These are phyloP conservation scores for Symphodus melops DNA, from an alignment of 2,113 vertebrate species.

Conservation along the genomic window DNA sequence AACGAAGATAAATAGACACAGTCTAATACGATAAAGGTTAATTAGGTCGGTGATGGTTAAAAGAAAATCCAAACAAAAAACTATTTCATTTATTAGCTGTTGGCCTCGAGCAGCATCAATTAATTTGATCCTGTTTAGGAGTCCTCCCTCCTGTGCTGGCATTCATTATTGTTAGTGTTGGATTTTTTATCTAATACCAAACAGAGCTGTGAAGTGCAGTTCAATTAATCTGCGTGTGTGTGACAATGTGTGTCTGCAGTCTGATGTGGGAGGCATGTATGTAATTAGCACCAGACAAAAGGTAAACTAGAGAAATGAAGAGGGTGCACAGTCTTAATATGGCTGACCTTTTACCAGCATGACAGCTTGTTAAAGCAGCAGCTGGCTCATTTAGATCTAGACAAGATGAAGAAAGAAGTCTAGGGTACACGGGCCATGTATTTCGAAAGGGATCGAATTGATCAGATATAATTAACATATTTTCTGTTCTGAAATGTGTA, in stretches of 20 bases:
- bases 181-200: conserved; percentile 57
- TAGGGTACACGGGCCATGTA: background rate
- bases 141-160: conserved; percentile 12
- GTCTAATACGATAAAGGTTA: conserved; percentile 63
- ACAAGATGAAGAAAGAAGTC: conserved; percentile 18
- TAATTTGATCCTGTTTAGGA: conserved; percentile 58
- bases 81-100: conserved; percentile 45
- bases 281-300: conserved; percentile 58
- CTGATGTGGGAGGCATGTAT: conserved; percentile 26
- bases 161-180: conserved; percentile 53
- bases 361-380: conserved; percentile 48
- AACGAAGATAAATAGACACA: conserved; percentile 32
- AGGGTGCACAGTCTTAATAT: conserved; percentile 47
- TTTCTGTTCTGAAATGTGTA: background rate
- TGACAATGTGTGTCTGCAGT: conserved; percentile 39
- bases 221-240: conserved; percentile 59
- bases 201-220: conserved; percentile 31
- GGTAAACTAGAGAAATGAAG: conserved; percentile 36
- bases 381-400: conserved; percentile 44
- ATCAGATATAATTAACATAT: background rate
- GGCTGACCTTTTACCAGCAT: conserved; percentile 61
- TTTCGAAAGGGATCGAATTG: background rate
- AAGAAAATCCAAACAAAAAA: conserved; percentile 16
- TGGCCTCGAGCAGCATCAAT: conserved; percentile 62
- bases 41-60: conserved; percentile 60